phyloP scores from a whole-genome alignment of 2,113 vertebrate species.

The Platycercus adscitus region DNA sequence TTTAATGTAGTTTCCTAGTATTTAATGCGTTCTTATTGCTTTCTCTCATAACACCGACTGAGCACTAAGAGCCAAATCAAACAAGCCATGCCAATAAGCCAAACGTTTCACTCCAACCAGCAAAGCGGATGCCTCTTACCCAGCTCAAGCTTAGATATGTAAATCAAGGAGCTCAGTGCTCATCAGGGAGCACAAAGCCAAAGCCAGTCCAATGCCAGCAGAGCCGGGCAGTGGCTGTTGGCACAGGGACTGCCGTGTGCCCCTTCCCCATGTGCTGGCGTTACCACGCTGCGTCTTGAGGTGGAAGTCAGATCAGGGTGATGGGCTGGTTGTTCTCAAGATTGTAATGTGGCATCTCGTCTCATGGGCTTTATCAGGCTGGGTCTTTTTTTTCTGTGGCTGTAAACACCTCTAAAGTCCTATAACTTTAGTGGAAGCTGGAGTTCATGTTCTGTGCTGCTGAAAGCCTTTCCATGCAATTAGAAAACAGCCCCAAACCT shows the following conservation, averaged over 20 bases:
- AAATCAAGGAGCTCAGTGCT: not conserved
- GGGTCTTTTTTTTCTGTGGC: not conserved
- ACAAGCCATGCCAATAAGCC: conserved; percentile 44
- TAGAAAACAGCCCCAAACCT: not conserved
- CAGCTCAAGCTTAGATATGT: not conserved
- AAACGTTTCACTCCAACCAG: conserved; percentile 32
- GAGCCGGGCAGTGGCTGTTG: not conserved
- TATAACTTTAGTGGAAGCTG: not conserved
- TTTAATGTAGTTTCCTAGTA: conserved; percentile 47
- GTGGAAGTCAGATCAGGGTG: not conserved
- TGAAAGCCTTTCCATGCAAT: not conserved
- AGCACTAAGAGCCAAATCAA: conserved; percentile 53
- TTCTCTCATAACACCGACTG: conserved; percentile 39
- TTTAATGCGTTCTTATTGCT: conserved; percentile 51
- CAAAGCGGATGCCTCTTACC: conserved; percentile 3
- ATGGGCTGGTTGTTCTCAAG: not conserved
- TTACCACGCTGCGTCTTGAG: not conserved
- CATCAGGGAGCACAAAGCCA: not conserved
- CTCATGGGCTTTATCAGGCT: not conserved
- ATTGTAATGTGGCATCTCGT: not conserved
- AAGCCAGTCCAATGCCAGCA: not conserved
- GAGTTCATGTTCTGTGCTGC: not conserved
- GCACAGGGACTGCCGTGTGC: not conserved
- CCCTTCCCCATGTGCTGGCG: not conserved
- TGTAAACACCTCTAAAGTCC: not conserved